A percentile compares a stretch with the other conserved stretches of the same genome.
Evolutionary conservation across 2,888 invertebrate species (phyloP).

Genomic region (Timema cristinae): DNA sequence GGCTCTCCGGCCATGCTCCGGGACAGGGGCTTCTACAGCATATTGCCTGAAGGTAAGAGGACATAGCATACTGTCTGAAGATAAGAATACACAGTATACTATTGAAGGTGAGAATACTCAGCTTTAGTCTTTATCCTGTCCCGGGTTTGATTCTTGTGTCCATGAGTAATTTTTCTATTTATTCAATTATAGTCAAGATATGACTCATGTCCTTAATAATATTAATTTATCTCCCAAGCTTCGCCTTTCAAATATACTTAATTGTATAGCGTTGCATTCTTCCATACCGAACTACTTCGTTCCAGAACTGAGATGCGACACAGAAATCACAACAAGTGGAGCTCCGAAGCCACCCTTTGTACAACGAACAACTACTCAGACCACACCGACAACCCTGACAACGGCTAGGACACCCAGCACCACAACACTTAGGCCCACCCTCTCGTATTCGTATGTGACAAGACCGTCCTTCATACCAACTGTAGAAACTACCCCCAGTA

Average conservation of each 20-base stretch:
- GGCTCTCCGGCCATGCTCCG: constrained; percentile 76
- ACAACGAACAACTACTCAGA: constrained; percentile 37
- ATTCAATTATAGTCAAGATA: too few species aligned
- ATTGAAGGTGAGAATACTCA: too few species aligned
- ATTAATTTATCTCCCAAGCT: too few species aligned
- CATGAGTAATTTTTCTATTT: too few species aligned
- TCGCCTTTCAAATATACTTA: too few species aligned
- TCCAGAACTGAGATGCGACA: constrained; percentile 19
- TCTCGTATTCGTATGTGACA: neutral
- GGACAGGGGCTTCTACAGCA: constrained; percentile 81
- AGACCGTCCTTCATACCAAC: constrained; percentile 33
- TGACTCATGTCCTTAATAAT: too few species aligned
- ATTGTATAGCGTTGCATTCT: too few species aligned
- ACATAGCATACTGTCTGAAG: too few species aligned
- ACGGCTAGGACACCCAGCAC: constrained; percentile 41
- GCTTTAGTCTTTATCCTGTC: neutral
- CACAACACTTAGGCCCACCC: constrained; percentile 39
- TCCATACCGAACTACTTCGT: neutral
- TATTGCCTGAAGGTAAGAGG: constrained; percentile 64
- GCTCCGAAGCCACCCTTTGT: constrained; percentile 37
- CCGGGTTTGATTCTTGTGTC: neutral
- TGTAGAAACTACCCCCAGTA: constrained; percentile 38
- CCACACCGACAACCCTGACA: constrained; percentile 42
- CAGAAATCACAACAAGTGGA: constrained; percentile 33
- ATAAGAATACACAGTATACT: too few species aligned